These are phyloP conservation scores for Orgyia antiqua DNA, from an alignment of 2,888 invertebrate genomes.

Conservation along the genomic window DNA sequence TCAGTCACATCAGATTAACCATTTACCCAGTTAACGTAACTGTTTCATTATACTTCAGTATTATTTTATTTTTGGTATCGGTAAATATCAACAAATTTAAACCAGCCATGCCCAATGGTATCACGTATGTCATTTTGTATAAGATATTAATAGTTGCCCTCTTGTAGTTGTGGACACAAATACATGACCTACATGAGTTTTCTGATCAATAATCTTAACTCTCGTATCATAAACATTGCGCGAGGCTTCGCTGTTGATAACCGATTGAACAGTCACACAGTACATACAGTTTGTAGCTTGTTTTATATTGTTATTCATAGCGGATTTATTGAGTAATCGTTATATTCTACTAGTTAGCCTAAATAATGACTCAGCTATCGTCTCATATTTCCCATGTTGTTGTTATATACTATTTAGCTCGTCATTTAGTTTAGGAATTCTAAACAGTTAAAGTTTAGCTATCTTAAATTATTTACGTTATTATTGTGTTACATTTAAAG, in stretches of 20 bases:
- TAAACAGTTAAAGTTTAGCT: too few relatives aligned
- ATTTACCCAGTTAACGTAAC: too few relatives aligned
- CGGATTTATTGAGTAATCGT: conserved; percentile 1
- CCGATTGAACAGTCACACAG: conserved; percentile 1
- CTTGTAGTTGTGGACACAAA: conserved; percentile 24
- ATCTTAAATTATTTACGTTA: too few relatives aligned
- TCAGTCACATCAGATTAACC: too few relatives aligned
- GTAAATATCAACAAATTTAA: too few relatives aligned
- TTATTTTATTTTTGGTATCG: too few relatives aligned
- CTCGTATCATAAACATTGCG: conserved; percentile 1
- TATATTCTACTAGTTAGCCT: conserved; percentile 1
- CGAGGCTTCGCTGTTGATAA: neutral
- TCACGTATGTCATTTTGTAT: conserved; percentile 22
- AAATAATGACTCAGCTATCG: conserved; percentile 6
- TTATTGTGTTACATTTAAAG: too few relatives aligned
- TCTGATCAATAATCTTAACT: conserved; percentile 30
- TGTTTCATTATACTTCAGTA: too few relatives aligned
- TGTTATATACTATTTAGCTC: too few relatives aligned
- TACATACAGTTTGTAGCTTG: neutral
- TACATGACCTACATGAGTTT: conserved; percentile 28
- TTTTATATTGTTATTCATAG: conserved; percentile 2
- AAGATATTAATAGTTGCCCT: conserved; percentile 16
- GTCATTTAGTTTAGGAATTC: too few relatives aligned
- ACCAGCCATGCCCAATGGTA: conserved; percentile 5
- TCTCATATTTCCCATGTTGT: conserved; percentile 4